Evolutionary conservation across 2,888 invertebrate genomes (phyloP).

Genomic region (Acleris laterana): DNA sequence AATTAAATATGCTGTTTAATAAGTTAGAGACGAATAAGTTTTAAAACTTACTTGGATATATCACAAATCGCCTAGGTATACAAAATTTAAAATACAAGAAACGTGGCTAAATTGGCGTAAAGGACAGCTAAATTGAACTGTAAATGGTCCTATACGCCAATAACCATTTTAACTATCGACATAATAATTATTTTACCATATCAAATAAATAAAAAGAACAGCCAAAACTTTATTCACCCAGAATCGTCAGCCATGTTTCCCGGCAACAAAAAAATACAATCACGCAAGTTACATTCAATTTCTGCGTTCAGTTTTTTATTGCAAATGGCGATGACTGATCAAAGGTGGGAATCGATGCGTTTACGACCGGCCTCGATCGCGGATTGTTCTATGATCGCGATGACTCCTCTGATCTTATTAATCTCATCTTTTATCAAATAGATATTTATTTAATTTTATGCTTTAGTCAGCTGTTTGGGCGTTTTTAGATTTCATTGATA

Average conservation of each 20-base stretch:
- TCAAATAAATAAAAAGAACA: no score
- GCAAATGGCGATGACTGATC: conserved; percentile 54
- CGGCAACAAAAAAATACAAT: conserved; percentile 12
- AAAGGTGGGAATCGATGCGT: conserved; percentile 50
- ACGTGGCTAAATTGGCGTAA: no score
- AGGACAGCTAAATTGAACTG: no score
- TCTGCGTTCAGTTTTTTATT: conserved; percentile 50
- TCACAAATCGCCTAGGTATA: no score
- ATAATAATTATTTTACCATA: no score
- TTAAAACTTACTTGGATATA: no score
- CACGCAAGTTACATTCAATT: conserved; percentile 42
- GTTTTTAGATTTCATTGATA: not conserved
- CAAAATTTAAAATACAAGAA: no score
- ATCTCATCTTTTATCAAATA: conserved; percentile 29
- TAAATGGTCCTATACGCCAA: no score
- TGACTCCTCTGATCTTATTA: conserved; percentile 35
- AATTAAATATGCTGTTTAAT: no score
- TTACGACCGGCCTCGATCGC: conserved; percentile 24
- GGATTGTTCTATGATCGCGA: conserved; percentile 25
- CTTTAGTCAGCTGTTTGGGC: conserved; percentile 5
- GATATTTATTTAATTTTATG: conserved; percentile 31
- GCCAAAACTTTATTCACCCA: conserved; percentile 38
- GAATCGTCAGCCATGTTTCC: conserved; percentile 33
- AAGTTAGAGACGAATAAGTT: no score
- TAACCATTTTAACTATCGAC: no score